Evolutionary conservation across 2,888 invertebrate genomes (phyloP), one percentile per base, ranked within the genome.

Genomic region (Diogma glabrata): DNA sequence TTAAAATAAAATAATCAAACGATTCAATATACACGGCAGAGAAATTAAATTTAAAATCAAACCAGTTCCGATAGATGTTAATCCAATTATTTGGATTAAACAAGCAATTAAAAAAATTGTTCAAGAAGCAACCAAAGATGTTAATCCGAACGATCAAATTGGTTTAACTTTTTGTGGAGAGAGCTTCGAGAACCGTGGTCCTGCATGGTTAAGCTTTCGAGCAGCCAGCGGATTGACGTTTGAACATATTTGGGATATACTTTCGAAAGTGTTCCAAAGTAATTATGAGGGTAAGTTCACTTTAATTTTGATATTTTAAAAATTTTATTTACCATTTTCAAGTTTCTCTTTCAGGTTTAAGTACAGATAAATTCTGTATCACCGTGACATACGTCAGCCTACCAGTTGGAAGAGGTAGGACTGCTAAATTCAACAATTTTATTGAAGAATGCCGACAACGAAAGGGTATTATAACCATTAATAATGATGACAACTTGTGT

Each of bases 11-110:
- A n/a, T n/a, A n/a, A n/a, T n/a, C n/a, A 36, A 51, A 12, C 30
- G 16, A n/a, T 38, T 51, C 23, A 47, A 38, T 36, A 23, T 46
- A 36, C 30, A 10, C 10, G 51, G 47, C 9, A 17, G 47, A 10
- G 38, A 47, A 19, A 3, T 50, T 7, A 30, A 50, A 6, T 55
- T 56, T 36, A 55, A 55, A 40, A 53, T 56, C 4, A 49, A 51
- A 16, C 6, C 46, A 7, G 22, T 51, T 3, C 55, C 52, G 7
- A n/a, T 50, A 33, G 33, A 26, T 40, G 52, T 33, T 16, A 45
- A 54, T 30, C 28, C 40, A 22, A 16, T 51, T 4, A 19, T n/a
- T 12, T 54, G 49, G 51, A 46, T 53, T 19, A 47, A 51, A 47
- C 16, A 23, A 9, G 50, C 51, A 1, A 16, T 56, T 10, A 19